phyloP scores from a whole-genome alignment of 2,888 invertebrate species.

The Pantelozetes paolii region DNA sequence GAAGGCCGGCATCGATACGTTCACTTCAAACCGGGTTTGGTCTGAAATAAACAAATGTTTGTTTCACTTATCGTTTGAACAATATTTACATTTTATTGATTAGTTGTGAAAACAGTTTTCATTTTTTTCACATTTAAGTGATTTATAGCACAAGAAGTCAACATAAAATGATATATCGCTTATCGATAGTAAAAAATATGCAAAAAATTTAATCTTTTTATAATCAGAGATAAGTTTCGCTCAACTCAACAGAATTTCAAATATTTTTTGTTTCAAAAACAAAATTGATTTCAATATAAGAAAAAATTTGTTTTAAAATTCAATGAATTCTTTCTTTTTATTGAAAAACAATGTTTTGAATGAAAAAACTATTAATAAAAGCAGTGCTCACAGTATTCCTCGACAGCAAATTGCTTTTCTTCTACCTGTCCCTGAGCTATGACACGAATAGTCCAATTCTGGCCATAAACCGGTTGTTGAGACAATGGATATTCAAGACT shows the following conservation, averaged over 20 bases:
- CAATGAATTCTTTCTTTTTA: no score
- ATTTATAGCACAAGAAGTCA: constrained; percentile 9
- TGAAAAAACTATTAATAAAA: not conserved
- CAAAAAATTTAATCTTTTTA: not conserved
- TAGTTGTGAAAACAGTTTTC: not conserved
- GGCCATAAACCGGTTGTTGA: constrained; percentile 82
- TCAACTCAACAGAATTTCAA: not conserved
- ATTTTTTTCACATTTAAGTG: constrained; percentile 10
- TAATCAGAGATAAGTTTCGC: not conserved
- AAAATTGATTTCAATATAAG: no score
- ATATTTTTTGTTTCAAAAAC: not conserved
- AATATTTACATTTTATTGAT: not conserved
- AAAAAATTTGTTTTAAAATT: no score
- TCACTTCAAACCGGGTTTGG: constrained; percentile 89
- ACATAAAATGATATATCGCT: not conserved
- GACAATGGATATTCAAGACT: constrained; percentile 83
- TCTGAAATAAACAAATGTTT: no score
- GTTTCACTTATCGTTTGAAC: no score
- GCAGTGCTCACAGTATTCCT: constrained; percentile 68
- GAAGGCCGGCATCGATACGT: constrained; percentile 91
- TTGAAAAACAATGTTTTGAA: no score
- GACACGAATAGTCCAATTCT: constrained; percentile 80
- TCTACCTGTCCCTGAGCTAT: constrained; percentile 83
- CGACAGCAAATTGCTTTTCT: constrained; percentile 77
- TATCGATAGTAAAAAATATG: not conserved